A percentile compares a stretch with the other conserved stretches of the same genome.
phyloP scores from a whole-genome alignment of 2,113 vertebrate species.

The Sapayoa aenigma region DNA sequence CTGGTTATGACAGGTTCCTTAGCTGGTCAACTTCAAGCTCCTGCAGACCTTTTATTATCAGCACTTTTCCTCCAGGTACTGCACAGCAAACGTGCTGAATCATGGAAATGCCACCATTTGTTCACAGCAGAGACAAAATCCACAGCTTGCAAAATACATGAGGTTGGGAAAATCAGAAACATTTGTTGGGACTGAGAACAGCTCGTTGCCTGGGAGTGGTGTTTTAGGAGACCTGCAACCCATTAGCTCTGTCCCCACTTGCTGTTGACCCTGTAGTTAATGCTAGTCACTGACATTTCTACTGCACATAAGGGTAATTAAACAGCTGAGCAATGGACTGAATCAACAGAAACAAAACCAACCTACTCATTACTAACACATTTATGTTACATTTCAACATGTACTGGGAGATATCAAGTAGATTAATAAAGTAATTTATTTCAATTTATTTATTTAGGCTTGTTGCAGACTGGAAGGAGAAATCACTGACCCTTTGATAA shows the following conservation, averaged over 20 bases:
- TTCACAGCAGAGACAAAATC: neutral
- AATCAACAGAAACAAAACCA: slow-evolving; percentile 14
- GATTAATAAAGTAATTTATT: neutral
- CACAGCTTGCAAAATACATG: neutral
- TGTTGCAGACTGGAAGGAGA: neutral
- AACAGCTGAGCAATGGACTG: neutral
- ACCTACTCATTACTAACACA: neutral
- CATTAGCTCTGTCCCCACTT: neutral
- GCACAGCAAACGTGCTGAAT: neutral
- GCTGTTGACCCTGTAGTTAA: neutral
- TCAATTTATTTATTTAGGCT: neutral
- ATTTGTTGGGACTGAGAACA: neutral
- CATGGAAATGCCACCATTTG: neutral
- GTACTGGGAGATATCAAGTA: neutral
- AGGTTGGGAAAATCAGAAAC: neutral
- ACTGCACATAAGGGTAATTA: neutral
- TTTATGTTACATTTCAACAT: neutral
- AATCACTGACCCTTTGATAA: neutral
- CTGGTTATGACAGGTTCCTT: neutral
- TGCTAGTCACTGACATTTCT: neutral
- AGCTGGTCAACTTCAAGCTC: neutral
- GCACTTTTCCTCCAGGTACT: neutral
- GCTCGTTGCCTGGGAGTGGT: neutral
- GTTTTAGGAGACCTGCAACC: neutral
- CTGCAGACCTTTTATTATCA: neutral